These are phyloP conservation scores for Platorchestia sp. DNA, from an alignment of 1,140 invertebrate species.

Conservation along the genomic window DNA sequence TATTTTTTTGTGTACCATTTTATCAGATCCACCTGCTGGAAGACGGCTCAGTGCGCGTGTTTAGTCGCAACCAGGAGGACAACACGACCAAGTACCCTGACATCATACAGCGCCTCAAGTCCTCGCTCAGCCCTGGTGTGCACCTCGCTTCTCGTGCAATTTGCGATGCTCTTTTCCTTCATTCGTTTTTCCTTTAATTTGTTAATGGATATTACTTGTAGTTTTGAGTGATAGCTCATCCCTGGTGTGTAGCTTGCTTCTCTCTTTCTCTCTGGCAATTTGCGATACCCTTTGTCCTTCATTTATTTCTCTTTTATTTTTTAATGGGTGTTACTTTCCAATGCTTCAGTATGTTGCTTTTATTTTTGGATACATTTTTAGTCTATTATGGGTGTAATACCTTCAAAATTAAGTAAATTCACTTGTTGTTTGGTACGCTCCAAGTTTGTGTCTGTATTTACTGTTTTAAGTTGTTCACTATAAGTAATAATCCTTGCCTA, in stretches of 20 bases:
- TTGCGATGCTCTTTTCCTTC: neutral
- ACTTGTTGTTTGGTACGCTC: too few relatives aligned
- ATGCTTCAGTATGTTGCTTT: neutral
- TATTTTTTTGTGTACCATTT: constrained; percentile 15
- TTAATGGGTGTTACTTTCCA: neutral
- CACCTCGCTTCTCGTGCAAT: neutral
- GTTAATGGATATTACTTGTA: too few relatives aligned
- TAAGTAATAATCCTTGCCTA: too few relatives aligned
- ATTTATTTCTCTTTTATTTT: neutral
- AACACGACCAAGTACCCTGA: constrained; percentile 99
- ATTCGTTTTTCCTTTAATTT: neutral
- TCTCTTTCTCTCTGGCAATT: neutral
- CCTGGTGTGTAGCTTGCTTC: constrained; percentile 10
- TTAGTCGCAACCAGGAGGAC: constrained; percentile 97
- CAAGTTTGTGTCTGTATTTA: too few relatives aligned
- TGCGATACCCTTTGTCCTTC: neutral
- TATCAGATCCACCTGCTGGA: constrained; percentile 82
- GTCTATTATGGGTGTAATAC: too few relatives aligned
- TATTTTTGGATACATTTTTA: neutral
- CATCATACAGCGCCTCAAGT: constrained; percentile 82
- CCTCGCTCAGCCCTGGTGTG: constrained; percentile 67
- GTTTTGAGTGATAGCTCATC: too few relatives aligned
- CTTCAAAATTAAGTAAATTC: too few relatives aligned
- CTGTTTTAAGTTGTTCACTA: too few relatives aligned
- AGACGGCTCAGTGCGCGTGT: constrained; percentile 83